Conservation (phyloP, 1,140 invertebrate species). For the Ceratina japonica region DNA sequence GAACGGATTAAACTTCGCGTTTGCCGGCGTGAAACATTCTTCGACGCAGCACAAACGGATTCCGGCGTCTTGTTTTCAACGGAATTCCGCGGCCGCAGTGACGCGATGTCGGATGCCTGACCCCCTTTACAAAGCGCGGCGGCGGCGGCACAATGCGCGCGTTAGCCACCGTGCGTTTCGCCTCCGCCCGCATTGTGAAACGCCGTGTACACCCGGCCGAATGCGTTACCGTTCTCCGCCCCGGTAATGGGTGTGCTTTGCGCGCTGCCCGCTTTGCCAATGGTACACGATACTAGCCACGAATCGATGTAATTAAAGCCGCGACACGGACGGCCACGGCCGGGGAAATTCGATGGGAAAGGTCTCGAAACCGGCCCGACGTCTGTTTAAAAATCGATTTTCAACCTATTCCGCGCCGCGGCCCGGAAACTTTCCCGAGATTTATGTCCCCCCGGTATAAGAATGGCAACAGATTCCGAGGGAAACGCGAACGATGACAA, state of each 20-base stretch:
- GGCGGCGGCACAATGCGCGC: too few species aligned
- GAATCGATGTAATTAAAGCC: slow-evolving; percentile 64
- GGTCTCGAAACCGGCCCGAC: background rate
- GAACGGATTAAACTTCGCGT: slow-evolving; percentile 2
- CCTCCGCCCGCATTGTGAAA: slow-evolving; percentile 17
- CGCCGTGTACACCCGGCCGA: background rate
- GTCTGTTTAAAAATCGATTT: slow-evolving; percentile 7
- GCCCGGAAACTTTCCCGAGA: background rate
- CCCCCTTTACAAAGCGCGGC: slow-evolving; percentile 28
- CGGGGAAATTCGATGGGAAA: background rate
- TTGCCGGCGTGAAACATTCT: slow-evolving; percentile 1
- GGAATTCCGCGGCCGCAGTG: slow-evolving; percentile 36
- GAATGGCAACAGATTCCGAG: slow-evolving; percentile 26
- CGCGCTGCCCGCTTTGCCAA: slow-evolving; percentile 57
- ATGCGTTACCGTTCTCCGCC: slow-evolving; percentile 9
- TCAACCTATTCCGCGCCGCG: slow-evolving; percentile 1
- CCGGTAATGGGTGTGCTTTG: slow-evolving; percentile 45
- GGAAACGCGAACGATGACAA: slow-evolving; percentile 20
- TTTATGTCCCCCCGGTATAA: slow-evolving; percentile 17
- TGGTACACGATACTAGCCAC: slow-evolving; percentile 50
- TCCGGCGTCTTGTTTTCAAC: slow-evolving; percentile 32
- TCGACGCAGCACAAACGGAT: slow-evolving; percentile 40
- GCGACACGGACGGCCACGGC: background rate
- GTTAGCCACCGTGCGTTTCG: background rate
- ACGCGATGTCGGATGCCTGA: slow-evolving; percentile 40